Conservation (phyloP, 1,140 invertebrate species). For the Hetaerina americana region DNA sequence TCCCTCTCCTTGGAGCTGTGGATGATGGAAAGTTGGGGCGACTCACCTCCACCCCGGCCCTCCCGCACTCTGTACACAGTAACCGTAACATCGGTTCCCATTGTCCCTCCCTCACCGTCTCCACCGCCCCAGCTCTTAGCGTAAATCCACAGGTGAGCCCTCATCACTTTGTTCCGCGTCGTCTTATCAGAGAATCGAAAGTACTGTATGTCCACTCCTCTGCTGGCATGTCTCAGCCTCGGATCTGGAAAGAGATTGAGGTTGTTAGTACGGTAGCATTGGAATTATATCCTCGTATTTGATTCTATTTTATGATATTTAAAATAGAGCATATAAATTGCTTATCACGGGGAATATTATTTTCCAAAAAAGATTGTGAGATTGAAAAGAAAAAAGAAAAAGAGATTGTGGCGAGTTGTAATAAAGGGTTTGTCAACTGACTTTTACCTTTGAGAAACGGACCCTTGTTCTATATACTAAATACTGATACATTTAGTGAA, state of each 20-base stretch:
- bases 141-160: constrained; percentile 38
- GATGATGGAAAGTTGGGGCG: not conserved
- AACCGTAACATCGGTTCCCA: constrained; percentile 26
- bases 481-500: too few relatives aligned
- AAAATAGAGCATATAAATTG: too few relatives aligned
- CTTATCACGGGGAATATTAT: too few relatives aligned
- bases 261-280: too few relatives aligned
- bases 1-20: constrained; percentile 21
- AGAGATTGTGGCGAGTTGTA: too few relatives aligned
- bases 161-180: constrained; percentile 34
- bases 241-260: constrained; percentile 28
- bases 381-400: too few relatives aligned
- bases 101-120: constrained; percentile 7
- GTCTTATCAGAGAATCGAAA: constrained; percentile 44
- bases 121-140: constrained; percentile 24
- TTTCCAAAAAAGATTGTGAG: too few relatives aligned
- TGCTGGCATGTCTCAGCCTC: constrained; percentile 32
- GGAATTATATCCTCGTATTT: too few relatives aligned
- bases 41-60: constrained; percentile 19
- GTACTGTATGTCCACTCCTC: constrained; percentile 33
- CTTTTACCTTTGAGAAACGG: too few relatives aligned
- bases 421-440: too few relatives aligned
- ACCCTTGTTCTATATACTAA: too few relatives aligned
- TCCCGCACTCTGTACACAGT: constrained; percentile 29
- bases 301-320: too few relatives aligned